Evolutionary conservation across 2,888 invertebrate species (phyloP).

Genomic region (Parelbella ahira): DNA sequence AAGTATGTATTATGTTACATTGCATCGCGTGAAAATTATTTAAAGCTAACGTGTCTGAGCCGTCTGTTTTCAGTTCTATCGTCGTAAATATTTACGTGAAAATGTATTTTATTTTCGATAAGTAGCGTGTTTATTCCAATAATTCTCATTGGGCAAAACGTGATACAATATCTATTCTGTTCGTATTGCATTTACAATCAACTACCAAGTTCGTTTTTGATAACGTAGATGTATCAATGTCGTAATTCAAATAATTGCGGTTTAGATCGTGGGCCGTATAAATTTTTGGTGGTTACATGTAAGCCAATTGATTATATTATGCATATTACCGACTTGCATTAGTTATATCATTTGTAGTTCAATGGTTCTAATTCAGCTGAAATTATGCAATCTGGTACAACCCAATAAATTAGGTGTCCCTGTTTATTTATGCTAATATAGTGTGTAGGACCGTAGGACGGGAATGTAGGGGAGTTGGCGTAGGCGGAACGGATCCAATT

Average conservation of each 20-base stretch:
- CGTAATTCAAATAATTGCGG: background rate
- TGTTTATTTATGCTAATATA: constrained; percentile 30
- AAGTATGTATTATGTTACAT: constrained; percentile 38
- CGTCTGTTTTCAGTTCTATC: constrained; percentile 9
- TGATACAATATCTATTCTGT: constrained; percentile 3
- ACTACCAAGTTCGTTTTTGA: too few relatives aligned
- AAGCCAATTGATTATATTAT: too few relatives aligned
- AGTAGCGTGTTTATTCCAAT: constrained; percentile 4
- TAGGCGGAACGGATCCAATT: constrained; percentile 67
- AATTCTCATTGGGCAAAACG: constrained; percentile 1
- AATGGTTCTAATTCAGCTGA: constrained; percentile 12
- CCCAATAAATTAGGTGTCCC: constrained; percentile 26
- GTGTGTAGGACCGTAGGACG: constrained; percentile 33
- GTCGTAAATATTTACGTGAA: constrained; percentile 11
- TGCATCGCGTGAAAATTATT: constrained; percentile 39
- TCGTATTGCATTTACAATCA: too few relatives aligned
- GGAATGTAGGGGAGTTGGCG: constrained; percentile 37
- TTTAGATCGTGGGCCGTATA: too few relatives aligned
- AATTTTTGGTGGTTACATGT: too few relatives aligned
- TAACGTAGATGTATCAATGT: too few relatives aligned
- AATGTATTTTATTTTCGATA: constrained; percentile 15
- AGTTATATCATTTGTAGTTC: background rate
- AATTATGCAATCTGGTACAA: constrained; percentile 26
- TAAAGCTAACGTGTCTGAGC: constrained; percentile 28
- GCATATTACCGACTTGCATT: background rate